Percentiles rank a stretch among this genome's conserved stretches.
These are phyloP conservation scores for Eupithecia exiguata DNA, from an alignment of 2,888 invertebrate species.

Conservation along the genomic window DNA sequence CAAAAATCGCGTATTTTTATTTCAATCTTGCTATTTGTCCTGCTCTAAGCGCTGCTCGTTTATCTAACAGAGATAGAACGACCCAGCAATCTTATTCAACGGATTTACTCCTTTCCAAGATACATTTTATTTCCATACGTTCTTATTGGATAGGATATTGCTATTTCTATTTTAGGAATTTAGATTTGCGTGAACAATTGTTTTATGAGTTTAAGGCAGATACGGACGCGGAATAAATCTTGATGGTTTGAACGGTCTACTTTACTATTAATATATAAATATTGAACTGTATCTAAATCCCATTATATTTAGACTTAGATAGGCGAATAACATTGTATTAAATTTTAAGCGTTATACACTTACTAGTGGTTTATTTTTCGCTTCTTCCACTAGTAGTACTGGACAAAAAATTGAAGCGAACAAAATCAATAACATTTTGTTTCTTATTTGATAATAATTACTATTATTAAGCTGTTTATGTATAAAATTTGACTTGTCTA, in stretches of 20 bases:
- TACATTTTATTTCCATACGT: conserved; percentile 28
- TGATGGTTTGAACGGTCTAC: background rate
- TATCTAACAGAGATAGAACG: conserved; percentile 29
- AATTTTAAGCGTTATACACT: too few species aligned
- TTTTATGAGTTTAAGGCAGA: background rate
- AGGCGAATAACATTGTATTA: too few species aligned
- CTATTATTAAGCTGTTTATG: too few species aligned
- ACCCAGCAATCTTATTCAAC: conserved; percentile 29
- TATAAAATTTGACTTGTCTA: too few species aligned
- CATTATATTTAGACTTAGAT: too few species aligned
- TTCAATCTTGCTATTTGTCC: conserved; percentile 15
- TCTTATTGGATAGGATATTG: conserved; percentile 19
- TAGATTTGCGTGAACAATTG: background rate
- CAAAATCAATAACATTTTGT: too few species aligned
- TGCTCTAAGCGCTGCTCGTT: conserved; percentile 27
- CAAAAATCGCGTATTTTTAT: background rate
- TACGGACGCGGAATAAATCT: background rate
- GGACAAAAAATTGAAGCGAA: too few species aligned
- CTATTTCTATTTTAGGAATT: conserved; percentile 5
- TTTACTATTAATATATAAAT: too few species aligned
- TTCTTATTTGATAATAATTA: too few species aligned
- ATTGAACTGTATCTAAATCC: too few species aligned
- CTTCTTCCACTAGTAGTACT: too few species aligned
- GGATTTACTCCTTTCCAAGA: conserved; percentile 26
- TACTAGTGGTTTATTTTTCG: too few species aligned